Evolutionary conservation across 1,140 invertebrate species (phyloP).

Genomic region (Solenopsis invicta): DNA sequence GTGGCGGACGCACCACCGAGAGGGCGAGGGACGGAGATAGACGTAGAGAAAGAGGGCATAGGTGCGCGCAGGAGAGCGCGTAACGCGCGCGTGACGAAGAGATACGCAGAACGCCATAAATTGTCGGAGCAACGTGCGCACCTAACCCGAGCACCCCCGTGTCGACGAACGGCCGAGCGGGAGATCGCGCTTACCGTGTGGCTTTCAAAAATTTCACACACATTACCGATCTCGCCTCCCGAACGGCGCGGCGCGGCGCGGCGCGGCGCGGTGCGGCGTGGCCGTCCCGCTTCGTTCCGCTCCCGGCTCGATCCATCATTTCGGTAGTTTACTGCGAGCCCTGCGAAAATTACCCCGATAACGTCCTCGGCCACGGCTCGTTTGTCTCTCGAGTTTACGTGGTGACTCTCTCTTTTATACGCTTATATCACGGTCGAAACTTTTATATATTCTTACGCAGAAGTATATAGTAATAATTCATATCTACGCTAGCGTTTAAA

Average conservation of each 20-base stretch:
- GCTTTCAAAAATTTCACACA: conserved; percentile 79
- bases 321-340: conserved; percentile 71
- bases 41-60: background rate
- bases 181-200: conserved; percentile 75
- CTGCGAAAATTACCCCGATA: conserved; percentile 74
- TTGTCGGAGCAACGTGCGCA: conserved; percentile 75
- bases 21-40: background rate
- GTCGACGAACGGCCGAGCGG: conserved; percentile 63
- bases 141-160: conserved; percentile 60
- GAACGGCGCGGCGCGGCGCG: background rate
- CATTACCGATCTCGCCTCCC: conserved; percentile 70
- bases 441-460: background rate
- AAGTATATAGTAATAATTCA: background rate
- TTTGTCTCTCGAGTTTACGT: conserved; percentile 62
- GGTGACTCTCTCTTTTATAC: conserved; percentile 30
- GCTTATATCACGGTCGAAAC: background rate
- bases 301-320: conserved; percentile 73
- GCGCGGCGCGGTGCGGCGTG: conserved; percentile 1
- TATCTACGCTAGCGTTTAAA: too few species aligned
- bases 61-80: conserved; percentile 7
- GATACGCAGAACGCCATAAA: conserved; percentile 77
- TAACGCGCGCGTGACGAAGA: conserved; percentile 44
- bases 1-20: conserved; percentile 39
- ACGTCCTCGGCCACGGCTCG: conserved; percentile 61
- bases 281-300: conserved; percentile 27